Base-by-base conservation (phyloP, 53 echinoderm and acorn worm species). In the Arbacia lixula region DNA sequence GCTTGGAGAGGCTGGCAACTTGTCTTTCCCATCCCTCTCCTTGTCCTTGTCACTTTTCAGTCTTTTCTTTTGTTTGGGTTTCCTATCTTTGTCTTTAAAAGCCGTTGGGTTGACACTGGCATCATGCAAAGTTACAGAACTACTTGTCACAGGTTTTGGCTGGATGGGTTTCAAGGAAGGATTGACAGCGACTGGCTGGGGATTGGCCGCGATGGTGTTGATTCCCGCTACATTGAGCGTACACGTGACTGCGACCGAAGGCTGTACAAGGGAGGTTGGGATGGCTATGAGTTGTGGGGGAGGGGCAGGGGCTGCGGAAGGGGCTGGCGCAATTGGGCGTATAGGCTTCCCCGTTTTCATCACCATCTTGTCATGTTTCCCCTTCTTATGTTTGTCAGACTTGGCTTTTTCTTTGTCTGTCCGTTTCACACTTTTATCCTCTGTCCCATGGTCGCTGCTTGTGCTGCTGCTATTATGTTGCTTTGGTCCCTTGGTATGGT, bases 261-360 rank as follows among this genome's bases (percentile, higher is more conserved):
- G 62, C 76, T 77, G 78, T 0, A 93, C 87, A 37, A 96, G 76
- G 76, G 88, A 83, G 29, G 94, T 88, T 57, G 99, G 95, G 54
- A 99, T 88, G 71, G 99, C 89, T 62, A 99, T 87, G 64, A 99
- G 91, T 90, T 99, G 99, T 60, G 89, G 97, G 12, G 92, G 94
- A 50, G 87, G 89, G 4, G 88, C 85, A 62, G 72, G 64, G 10
- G 89, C 76, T 43, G 73, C 66, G 43, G 88, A 77, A 4, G 93
- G 91, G 39, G 94, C 92, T 14, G 95, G 90, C 42, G 93, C 93
- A 12, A 95, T 90, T 20, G 95, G 99, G 39, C 93, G 90, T 28
- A 88, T 88, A 3, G 90, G 71, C 63, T 91, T 91, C 33, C 77
- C 87, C 9, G 84, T 46, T 42, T 86, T 88, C 68, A 93, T 84